Conservation (phyloP, 1,140 invertebrate species). For the Drosophila miranda region DNA sequence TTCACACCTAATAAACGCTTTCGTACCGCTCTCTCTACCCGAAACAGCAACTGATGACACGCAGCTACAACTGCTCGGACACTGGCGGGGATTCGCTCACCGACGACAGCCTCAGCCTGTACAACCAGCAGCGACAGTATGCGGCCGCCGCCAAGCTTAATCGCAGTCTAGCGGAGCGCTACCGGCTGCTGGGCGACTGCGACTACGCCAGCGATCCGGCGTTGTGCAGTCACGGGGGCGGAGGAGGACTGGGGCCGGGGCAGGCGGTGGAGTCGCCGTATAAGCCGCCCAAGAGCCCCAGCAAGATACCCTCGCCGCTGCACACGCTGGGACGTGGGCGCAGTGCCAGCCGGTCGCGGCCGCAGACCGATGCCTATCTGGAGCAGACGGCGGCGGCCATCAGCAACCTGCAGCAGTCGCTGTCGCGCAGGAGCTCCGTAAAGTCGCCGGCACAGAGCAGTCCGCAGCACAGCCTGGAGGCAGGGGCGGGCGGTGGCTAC, state of each 20-base stretch:
- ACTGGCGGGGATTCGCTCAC: slow-evolving; percentile 69
- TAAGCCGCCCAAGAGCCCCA: slow-evolving; percentile 85
- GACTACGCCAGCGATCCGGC: slow-evolving; percentile 80
- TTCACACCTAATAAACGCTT: background rate
- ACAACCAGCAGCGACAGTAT: slow-evolving; percentile 59
- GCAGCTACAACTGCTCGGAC: slow-evolving; percentile 78
- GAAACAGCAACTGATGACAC: slow-evolving; percentile 68
- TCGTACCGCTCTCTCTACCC: background rate
- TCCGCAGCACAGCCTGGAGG: slow-evolving; percentile 74
- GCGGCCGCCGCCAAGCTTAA: slow-evolving; percentile 65
- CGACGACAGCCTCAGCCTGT: slow-evolving; percentile 75
- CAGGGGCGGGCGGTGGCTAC: slow-evolving; percentile 50
- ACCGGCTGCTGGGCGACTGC: slow-evolving; percentile 73
- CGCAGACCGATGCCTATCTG: slow-evolving; percentile 83
- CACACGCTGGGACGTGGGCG: slow-evolving; percentile 83
- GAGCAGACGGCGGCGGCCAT: slow-evolving; percentile 87
- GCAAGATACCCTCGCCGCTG: slow-evolving; percentile 86
- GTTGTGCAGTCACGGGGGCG: slow-evolving; percentile 60
- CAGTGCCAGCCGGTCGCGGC: slow-evolving; percentile 83
- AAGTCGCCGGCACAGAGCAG: slow-evolving; percentile 75
- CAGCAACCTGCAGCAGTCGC: slow-evolving; percentile 84
- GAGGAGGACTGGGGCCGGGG: slow-evolving; percentile 28
- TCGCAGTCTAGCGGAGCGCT: slow-evolving; percentile 67
- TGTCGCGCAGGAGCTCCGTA: slow-evolving; percentile 74
- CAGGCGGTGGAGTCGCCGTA: slow-evolving; percentile 58